Percentiles rank a stretch among this genome's conserved stretches.
These are phyloP conservation scores for Microctenopoma steveboyesi DNA, from an alignment of 2,797 vertebrate genomes.

Conservation along the genomic window DNA sequence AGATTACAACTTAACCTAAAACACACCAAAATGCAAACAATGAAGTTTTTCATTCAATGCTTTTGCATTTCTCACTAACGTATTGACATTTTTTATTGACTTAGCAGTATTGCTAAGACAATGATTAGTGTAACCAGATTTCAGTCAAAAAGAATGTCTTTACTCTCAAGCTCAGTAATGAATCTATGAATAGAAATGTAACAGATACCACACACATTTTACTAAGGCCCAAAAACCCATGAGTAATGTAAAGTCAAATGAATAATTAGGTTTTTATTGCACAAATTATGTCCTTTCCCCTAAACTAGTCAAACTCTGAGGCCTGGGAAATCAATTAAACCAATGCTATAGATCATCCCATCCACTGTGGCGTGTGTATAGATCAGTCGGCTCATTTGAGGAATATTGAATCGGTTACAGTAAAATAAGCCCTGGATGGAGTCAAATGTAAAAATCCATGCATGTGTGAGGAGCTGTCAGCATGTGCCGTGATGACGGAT, in stretches of 20 bases:
- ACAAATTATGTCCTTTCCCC: conserved; percentile 79
- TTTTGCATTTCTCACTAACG: too few relatives aligned
- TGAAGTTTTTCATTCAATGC: not conserved
- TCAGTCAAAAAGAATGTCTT: not conserved
- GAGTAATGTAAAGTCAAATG: conserved; percentile 81
- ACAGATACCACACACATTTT: conserved; percentile 5
- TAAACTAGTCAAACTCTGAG: conserved; percentile 75
- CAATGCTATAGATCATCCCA: conserved; percentile 84
- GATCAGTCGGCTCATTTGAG: conserved; percentile 82
- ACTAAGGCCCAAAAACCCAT: conserved; percentile 37
- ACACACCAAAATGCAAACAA: too few relatives aligned
- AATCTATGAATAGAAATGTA: conserved; percentile 6
- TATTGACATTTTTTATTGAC: too few relatives aligned
- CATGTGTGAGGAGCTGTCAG: conserved; percentile 86
- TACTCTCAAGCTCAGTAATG: not conserved
- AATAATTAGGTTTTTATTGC: conserved; percentile 87
- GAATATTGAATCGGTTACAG: conserved; percentile 89
- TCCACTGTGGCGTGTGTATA: conserved; percentile 76
- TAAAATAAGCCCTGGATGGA: conserved; percentile 86
- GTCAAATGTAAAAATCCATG: conserved; percentile 88
- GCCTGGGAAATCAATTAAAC: conserved; percentile 85
- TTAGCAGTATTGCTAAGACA: not conserved
- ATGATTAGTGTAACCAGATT: not conserved
- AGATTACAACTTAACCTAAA: not conserved
- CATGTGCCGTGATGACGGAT: conserved; percentile 82